Evolutionary conservation across 2,888 invertebrate species (phyloP).

Genomic region (Luperina testacea): DNA sequence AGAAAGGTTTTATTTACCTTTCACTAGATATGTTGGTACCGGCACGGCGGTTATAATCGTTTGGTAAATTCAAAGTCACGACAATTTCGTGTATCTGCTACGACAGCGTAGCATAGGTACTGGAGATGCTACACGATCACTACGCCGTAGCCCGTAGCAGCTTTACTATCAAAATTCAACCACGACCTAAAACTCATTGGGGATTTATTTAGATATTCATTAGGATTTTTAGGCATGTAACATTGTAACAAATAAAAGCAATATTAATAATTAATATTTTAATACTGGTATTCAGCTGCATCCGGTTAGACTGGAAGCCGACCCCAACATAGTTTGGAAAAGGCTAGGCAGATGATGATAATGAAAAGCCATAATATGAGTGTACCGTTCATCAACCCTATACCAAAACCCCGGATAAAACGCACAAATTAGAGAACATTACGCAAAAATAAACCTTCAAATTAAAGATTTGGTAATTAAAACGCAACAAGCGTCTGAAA

Average conservation of each 20-base stretch:
- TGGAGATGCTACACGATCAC: constrained; percentile 2
- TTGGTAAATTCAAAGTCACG: background rate
- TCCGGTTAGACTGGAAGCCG: no score
- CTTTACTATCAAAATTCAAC: background rate
- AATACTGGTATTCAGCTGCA: no score
- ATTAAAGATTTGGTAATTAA: constrained; percentile 56
- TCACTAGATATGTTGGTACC: background rate
- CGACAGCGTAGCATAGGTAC: constrained; percentile 1
- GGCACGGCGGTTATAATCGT: background rate
- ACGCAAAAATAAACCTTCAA: constrained; percentile 45
- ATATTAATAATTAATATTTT: no score
- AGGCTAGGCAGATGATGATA: no score
- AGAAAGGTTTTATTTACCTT: background rate
- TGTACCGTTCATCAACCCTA: background rate
- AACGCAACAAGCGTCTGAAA: constrained; percentile 65
- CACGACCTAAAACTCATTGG: background rate
- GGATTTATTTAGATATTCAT: background rate
- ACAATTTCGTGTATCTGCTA: background rate
- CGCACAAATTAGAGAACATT: constrained; percentile 49
- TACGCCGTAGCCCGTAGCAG: constrained; percentile 21
- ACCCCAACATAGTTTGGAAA: no score
- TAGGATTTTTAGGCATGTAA: background rate
- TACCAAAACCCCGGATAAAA: constrained; percentile 4
- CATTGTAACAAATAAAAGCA: no score
- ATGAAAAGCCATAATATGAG: background rate